Conservation (phyloP, 2,888 invertebrate species). For the Cephus rjabovi region DNA sequence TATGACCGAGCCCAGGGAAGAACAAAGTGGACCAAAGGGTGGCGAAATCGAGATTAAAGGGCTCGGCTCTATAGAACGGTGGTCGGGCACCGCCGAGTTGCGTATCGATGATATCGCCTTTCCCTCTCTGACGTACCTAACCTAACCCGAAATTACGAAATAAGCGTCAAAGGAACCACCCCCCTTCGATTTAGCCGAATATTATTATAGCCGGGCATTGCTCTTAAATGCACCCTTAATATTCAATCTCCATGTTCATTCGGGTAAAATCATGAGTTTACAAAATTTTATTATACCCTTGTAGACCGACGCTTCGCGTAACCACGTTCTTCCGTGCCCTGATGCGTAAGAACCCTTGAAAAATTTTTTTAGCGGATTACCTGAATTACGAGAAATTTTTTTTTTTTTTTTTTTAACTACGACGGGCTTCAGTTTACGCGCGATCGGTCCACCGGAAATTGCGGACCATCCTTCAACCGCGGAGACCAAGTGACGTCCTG, state of each 20-base stretch:
- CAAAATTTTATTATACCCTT: neutral
- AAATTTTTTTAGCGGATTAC: neutral
- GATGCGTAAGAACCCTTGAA: neutral
- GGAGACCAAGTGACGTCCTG: constrained; percentile 6
- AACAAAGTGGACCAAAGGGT: constrained; percentile 6
- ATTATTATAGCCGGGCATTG: neutral
- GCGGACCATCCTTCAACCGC: constrained; percentile 11
- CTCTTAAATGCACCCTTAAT: neutral
- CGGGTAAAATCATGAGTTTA: neutral
- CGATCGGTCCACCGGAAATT: neutral
- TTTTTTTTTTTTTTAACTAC: neutral
- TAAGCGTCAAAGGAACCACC: neutral
- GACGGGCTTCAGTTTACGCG: neutral
- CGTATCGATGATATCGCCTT: neutral
- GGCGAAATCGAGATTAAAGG: constrained; percentile 2
- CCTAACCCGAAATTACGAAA: neutral
- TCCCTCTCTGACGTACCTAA: neutral
- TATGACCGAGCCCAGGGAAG: neutral
- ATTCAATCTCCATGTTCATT: neutral
- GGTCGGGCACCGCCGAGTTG: neutral
- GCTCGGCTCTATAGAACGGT: neutral
- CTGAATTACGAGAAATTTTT: neutral
- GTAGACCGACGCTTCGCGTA: neutral
- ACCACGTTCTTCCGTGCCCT: too few relatives aligned
- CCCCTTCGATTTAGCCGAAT: neutral